phyloP scores from a whole-genome alignment of 2,797 vertebrate genomes.

The Phoeniculus purpureus region DNA sequence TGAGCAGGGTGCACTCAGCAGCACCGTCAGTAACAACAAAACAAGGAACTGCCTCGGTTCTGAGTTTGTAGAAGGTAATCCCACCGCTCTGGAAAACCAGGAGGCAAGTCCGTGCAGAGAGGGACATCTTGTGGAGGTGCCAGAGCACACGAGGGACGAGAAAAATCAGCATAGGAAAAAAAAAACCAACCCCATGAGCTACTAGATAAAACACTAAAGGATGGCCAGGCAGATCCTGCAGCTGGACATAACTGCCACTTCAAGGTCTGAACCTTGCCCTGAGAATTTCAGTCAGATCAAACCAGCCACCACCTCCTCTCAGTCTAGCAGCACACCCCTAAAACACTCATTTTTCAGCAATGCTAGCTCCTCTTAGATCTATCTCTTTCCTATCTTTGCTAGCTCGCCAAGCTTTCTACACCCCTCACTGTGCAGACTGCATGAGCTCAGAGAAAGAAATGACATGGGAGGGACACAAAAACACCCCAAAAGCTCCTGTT shows the following conservation, averaged over 20 bases:
- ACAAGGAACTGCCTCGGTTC: not conserved
- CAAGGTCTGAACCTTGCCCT: not conserved
- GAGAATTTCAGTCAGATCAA: not conserved
- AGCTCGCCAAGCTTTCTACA: not conserved
- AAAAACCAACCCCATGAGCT: not conserved
- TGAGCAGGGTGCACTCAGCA: not conserved
- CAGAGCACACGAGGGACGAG: not conserved
- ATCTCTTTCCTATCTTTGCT: not conserved
- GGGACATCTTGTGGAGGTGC: slow-evolving; percentile 62
- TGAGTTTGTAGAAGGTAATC: not conserved
- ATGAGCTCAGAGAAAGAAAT: not conserved
- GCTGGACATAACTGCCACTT: not conserved
- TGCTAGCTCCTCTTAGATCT: not conserved
- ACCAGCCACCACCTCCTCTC: not conserved
- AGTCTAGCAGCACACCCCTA: not conserved
- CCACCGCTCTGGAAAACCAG: not conserved
- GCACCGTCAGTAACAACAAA: not conserved
- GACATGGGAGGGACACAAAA: fast-evolving
- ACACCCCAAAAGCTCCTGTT: not conserved
- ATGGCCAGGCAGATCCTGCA: not conserved
- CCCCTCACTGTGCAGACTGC: not conserved
- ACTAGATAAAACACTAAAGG: not conserved
- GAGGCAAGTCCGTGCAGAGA: not conserved
- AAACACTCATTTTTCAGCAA: not conserved
- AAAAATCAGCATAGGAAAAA: not conserved